Conservation (phyloP, 2,888 invertebrate genomes). For the Hanleya hanleyi region DNA sequence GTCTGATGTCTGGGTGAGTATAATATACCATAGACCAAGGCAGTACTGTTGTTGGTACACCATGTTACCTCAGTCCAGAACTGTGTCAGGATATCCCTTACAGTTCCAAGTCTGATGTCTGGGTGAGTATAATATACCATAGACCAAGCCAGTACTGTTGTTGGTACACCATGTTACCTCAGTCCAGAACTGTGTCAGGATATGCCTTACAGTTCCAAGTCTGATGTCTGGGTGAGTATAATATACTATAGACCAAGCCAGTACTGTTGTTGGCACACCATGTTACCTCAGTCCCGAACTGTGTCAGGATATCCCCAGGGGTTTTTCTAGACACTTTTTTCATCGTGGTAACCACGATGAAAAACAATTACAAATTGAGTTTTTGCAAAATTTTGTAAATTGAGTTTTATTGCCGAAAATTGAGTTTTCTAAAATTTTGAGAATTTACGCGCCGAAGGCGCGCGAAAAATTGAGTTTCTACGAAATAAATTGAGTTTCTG, state of each 20-base stretch:
- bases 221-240: slow-evolving; percentile 71
- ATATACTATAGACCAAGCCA: slow-evolving; percentile 68
- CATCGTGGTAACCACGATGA: too few species aligned
- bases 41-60: slow-evolving; percentile 70
- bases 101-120: slow-evolving; percentile 71
- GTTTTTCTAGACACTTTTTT: too few species aligned
- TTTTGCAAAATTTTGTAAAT: too few species aligned
- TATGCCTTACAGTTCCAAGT: slow-evolving; percentile 71
- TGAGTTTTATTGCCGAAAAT: too few species aligned
- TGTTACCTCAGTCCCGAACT: slow-evolving; percentile 71
- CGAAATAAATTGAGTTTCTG: too few species aligned
- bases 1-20: slow-evolving; percentile 70
- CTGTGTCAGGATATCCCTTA: slow-evolving; percentile 72
- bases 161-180: slow-evolving; percentile 70
- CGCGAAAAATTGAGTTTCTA: too few species aligned
- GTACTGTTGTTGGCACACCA: slow-evolving; percentile 71
- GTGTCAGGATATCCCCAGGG: slow-evolving; percentile 71
- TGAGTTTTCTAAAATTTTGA: too few species aligned
- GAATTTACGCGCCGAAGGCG: too few species aligned
- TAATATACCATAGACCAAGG: slow-evolving; percentile 63
- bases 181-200: slow-evolving; percentile 72
- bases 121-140: slow-evolving; percentile 64
- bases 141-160: slow-evolving; percentile 69
- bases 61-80: slow-evolving; percentile 71
- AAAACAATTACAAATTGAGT: too few species aligned